These are phyloP conservation scores for Drosophila infuscata DNA, from an alignment of 2,888 invertebrate species.

Conservation along the genomic window DNA sequence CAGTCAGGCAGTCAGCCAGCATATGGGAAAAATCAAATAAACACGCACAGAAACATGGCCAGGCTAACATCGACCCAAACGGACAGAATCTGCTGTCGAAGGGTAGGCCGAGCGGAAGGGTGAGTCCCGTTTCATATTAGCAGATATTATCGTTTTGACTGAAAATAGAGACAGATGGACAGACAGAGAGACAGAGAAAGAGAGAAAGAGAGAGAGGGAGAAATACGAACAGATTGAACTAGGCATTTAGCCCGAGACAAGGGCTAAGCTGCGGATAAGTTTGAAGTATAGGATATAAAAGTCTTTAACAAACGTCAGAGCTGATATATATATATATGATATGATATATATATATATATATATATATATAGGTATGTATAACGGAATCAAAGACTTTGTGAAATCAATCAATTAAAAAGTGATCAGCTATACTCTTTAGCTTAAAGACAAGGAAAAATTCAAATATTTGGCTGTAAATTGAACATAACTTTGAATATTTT, in stretches of 20 bases:
- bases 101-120: constrained; percentile 62
- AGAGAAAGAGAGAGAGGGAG: not conserved
- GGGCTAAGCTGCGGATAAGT: not conserved
- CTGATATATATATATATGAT: not conserved
- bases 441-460: not conserved
- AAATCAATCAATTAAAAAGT: not conserved
- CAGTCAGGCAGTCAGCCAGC: constrained; percentile 22
- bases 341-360: not conserved
- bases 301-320: not conserved
- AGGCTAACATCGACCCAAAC: constrained; percentile 27
- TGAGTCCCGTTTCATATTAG: constrained; percentile 65
- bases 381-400: not conserved
- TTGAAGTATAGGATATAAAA: not conserved
- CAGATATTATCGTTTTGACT: constrained; percentile 61
- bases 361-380: not conserved
- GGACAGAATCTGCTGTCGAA: constrained; percentile 35
- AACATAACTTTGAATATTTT: not conserved
- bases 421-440: too few relatives aligned
- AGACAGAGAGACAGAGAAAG: not conserved
- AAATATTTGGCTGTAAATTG: not conserved
- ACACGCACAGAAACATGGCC: constrained; percentile 66
- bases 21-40: constrained; percentile 75
- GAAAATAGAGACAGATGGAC: constrained; percentile 8
- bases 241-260: constrained; percentile 15
- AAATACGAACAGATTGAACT: constrained; percentile 22